Evolutionary conservation across 2,888 invertebrate genomes (phyloP).

Genomic region (Drosophila mulleri): DNA sequence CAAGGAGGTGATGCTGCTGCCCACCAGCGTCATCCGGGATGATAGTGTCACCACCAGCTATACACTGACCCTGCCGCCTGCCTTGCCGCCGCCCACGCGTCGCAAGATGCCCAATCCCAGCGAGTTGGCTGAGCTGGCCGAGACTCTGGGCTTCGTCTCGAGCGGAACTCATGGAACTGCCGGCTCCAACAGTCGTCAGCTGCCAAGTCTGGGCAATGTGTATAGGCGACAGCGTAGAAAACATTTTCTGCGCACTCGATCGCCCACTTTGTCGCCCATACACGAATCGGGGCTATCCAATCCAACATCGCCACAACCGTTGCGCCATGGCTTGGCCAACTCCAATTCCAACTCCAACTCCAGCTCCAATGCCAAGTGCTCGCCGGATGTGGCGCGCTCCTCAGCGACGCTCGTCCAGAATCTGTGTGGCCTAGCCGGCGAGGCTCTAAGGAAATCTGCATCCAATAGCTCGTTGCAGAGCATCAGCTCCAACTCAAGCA

Average conservation of each 20-base stretch:
- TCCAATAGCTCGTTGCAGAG: constrained; percentile 82
- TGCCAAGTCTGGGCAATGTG: constrained; percentile 76
- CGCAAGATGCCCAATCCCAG: constrained; percentile 86
- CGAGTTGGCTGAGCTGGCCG: constrained; percentile 87
- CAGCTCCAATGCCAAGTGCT: constrained; percentile 62
- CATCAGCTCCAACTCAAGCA: constrained; percentile 81
- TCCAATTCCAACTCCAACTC: constrained; percentile 3
- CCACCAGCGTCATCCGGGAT: constrained; percentile 84
- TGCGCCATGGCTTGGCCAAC: constrained; percentile 81
- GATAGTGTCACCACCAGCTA: constrained; percentile 80
- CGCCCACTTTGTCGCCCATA: constrained; percentile 89
- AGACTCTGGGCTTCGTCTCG: constrained; percentile 86
- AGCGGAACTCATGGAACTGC: constrained; percentile 20
- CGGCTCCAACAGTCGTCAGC: constrained; percentile 47
- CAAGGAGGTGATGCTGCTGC: constrained; percentile 82
- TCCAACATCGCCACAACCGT: constrained; percentile 88
- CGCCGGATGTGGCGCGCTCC: constrained; percentile 64
- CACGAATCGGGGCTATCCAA: constrained; percentile 90
- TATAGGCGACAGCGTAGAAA: constrained; percentile 85
- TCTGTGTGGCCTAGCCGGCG: constrained; percentile 60
- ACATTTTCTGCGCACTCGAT: constrained; percentile 86
- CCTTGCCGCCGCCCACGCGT: constrained; percentile 85
- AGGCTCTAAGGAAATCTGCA: constrained; percentile 67
- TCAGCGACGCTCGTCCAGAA: constrained; percentile 80
- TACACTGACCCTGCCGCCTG: constrained; percentile 83